Evolutionary conservation across 2,113 vertebrate species (phyloP).

Genomic region (Cyanoderma ruficeps): DNA sequence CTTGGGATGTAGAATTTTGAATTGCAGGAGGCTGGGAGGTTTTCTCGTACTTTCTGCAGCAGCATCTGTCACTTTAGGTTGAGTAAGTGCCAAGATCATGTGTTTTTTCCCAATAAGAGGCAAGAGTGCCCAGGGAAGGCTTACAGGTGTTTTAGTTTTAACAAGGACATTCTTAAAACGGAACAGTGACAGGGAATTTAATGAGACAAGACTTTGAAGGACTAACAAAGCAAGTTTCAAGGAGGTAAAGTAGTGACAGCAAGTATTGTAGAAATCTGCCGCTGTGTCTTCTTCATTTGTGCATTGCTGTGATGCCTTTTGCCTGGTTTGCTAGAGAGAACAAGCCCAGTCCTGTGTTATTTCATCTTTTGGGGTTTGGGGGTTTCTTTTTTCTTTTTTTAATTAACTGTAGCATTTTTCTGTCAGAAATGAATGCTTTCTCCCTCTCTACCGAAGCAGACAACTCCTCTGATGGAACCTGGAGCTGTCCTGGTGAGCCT

Average conservation of each 20-base stretch:
- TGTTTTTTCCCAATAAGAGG: neutral
- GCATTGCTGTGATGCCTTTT: neutral
- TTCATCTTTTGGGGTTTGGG: neutral
- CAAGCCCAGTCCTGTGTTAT: neutral
- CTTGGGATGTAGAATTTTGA: neutral
- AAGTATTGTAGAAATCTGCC: neutral
- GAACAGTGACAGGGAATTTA: slow-evolving; percentile 28
- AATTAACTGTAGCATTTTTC: neutral
- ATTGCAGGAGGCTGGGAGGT: neutral
- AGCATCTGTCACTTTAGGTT: neutral
- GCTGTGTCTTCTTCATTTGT: neutral
- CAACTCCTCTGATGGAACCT: neutral
- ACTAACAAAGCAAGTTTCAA: slow-evolving; percentile 19
- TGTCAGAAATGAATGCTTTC: neutral
- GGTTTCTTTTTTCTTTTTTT: neutral
- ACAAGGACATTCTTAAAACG: slow-evolving; percentile 44
- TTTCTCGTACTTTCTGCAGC: neutral
- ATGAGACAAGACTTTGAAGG: slow-evolving; percentile 35
- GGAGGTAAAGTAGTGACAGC: slow-evolving; percentile 9
- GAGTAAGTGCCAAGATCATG: slow-evolving; percentile 1
- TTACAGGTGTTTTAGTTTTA: slow-evolving; percentile 51
- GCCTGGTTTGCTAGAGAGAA: neutral
- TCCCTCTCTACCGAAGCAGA: neutral
- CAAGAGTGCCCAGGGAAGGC: slow-evolving; percentile 31
- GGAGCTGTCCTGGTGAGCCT: neutral